Evolutionary conservation across 2,797 vertebrate genomes (phyloP).

Genomic region (Xyrichtys novacula): DNA sequence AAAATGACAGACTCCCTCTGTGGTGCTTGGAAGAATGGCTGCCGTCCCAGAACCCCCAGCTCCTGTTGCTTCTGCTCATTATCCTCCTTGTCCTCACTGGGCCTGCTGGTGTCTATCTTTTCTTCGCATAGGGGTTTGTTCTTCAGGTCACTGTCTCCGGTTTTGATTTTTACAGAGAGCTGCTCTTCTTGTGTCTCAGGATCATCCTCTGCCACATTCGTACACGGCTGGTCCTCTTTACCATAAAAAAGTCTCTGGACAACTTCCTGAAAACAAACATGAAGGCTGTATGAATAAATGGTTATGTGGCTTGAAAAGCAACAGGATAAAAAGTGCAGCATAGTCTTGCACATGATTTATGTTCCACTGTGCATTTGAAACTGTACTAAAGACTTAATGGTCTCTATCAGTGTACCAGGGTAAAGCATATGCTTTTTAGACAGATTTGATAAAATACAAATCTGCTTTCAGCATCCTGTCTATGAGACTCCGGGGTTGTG

Average conservation of each 20-base stretch:
- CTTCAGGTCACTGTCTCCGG: constrained; percentile 52
- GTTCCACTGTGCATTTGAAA: too few relatives aligned
- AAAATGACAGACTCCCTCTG: constrained; percentile 85
- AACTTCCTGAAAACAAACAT: constrained; percentile 69
- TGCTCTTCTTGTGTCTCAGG: constrained; percentile 37
- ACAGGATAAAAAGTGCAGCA: not conserved
- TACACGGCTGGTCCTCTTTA: constrained; percentile 58
- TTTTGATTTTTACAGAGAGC: constrained; percentile 19
- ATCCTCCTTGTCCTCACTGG: not conserved
- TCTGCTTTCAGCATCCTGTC: too few relatives aligned
- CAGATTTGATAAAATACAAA: too few relatives aligned
- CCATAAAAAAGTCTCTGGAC: constrained; percentile 84
- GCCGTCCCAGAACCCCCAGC: constrained; percentile 14
- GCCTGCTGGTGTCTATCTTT: not conserved
- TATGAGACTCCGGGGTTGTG: too few relatives aligned
- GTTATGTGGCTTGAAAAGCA: not conserved
- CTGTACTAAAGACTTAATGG: too few relatives aligned
- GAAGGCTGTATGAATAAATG: not conserved
- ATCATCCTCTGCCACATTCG: constrained; percentile 25
- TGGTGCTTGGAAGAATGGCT: constrained; percentile 72
- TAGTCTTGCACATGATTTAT: not conserved
- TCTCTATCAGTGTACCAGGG: too few relatives aligned
- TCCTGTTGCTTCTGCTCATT: constrained; percentile 16
- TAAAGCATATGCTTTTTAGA: too few relatives aligned
- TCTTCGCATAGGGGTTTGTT: constrained; percentile 27